These are phyloP conservation scores for Matsumyia berberina DNA, from an alignment of 2,888 invertebrate genomes.

Conservation along the genomic window DNA sequence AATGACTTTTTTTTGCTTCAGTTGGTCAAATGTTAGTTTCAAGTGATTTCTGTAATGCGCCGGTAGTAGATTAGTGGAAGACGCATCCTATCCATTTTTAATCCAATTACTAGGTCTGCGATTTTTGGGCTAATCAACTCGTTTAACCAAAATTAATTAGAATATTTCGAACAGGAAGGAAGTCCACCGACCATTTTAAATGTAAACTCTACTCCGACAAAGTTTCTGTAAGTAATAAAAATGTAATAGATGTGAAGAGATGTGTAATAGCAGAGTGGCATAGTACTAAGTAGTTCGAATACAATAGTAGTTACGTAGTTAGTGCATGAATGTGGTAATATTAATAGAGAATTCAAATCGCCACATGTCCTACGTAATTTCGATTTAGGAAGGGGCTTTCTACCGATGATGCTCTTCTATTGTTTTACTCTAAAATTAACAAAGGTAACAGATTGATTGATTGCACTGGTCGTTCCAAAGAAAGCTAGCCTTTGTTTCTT, in stretches of 20 bases:
- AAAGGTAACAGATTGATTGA: background rate
- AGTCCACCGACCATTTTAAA: background rate
- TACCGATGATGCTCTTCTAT: constrained; percentile 8
- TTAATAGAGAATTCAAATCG: background rate
- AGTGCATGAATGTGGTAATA: too few relatives aligned
- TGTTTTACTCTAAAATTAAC: background rate
- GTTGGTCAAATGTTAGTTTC: background rate
- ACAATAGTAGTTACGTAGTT: too few relatives aligned
- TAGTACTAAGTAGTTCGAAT: too few relatives aligned
- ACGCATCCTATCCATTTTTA: too few relatives aligned
- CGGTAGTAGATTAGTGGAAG: background rate
- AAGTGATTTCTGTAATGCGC: background rate
- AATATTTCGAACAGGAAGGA: too few relatives aligned
- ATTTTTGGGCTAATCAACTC: background rate
- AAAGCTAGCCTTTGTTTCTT: too few relatives aligned
- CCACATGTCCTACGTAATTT: constrained; percentile 5
- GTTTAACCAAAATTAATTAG: too few relatives aligned
- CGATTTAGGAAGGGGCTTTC: constrained; percentile 10
- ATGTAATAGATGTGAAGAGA: too few relatives aligned
- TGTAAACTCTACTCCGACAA: too few relatives aligned
- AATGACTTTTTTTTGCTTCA: too few relatives aligned
- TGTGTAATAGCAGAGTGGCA: too few relatives aligned
- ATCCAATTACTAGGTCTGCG: background rate
- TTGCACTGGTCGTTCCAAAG: background rate
- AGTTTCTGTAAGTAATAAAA: too few relatives aligned